phyloP scores from a whole-genome alignment of 2,113 vertebrate species.

The Rynchops niger region DNA sequence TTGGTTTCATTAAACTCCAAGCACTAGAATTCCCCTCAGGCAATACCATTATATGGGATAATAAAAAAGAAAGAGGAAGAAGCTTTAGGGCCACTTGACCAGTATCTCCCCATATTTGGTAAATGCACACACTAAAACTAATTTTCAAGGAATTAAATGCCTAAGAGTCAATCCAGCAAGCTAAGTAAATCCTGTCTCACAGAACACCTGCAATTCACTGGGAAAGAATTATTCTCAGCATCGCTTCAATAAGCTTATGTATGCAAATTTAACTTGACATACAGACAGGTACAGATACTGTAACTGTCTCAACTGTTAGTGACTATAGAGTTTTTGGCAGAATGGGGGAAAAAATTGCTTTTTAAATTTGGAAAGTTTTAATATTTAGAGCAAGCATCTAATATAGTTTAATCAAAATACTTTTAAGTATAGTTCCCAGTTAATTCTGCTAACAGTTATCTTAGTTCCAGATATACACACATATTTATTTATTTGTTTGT shows the following conservation, averaged over 20 bases:
- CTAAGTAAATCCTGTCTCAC: background rate
- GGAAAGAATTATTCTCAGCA: background rate
- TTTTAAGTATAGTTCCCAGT: background rate
- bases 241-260: background rate
- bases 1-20: background rate
- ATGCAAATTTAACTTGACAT: background rate
- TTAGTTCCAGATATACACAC: background rate
- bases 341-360: background rate
- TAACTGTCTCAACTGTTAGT: background rate
- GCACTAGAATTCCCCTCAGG: background rate
- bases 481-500: background rate
- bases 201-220: background rate
- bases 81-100: conserved; percentile 10
- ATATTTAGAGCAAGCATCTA: background rate
- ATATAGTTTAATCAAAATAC: background rate
- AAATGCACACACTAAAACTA: background rate
- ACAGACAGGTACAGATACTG: background rate
- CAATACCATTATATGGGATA: background rate
- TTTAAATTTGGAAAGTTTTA: background rate
- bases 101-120: background rate
- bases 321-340: background rate
- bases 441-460: background rate
- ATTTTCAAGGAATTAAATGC: conserved; percentile 31
- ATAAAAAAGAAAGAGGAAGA: background rate
- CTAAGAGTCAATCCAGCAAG: background rate